Base-by-base conservation (phyloP, 2,113 vertebrate species). In the human (Homo sapiens) region DNA sequence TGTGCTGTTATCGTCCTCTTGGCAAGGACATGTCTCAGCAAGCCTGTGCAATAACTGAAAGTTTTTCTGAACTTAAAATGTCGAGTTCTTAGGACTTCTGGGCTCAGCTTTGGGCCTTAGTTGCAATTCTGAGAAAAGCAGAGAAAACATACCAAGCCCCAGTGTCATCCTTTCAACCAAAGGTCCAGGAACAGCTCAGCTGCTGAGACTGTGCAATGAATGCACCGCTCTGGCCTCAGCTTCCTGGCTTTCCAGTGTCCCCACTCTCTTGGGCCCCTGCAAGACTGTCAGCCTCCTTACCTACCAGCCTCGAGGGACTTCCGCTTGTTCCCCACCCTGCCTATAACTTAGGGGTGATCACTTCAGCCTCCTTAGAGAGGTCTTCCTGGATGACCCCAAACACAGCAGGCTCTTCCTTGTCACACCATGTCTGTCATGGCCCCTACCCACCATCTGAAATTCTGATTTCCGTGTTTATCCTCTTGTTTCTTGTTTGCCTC, bases 41-140 rank as follows among this genome's bases (percentile, higher is more conserved):
- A 70, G 48, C 57, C 79, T 88, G 48, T 30, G 40, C 61, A 30
- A 1, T 18, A 48, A 45, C 43, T 25, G n/a, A 11, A 55, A 57
- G 43, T 79, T 61, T 75, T 25, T 81, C 55, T 81, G 40, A 79
- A 76, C n/a, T 61, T 81, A 5, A 85, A 50, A 76, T 23, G 2
- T 8, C 14, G 40, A 10, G 52, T 4, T 79, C 50, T 94, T 35
- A 68, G 76, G 22, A 68, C 8, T 59, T 90, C 27, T 35, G 38
- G 27, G 16, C 40, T 89, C 18, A 52, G 72, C 57, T 89, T 52
- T 59, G 68, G 45, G 45, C 35, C 23, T 75, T 25, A 45, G 55
- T 70, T 84, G 32, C 43, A 84, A 43, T 95, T 85, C 78, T 66
- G 40, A 89, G 61, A 88, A 91, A 55, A 80, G 45, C 25, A 92